phyloP scores from a whole-genome alignment of 2,888 invertebrate genomes.

The Tinea trinotella region DNA sequence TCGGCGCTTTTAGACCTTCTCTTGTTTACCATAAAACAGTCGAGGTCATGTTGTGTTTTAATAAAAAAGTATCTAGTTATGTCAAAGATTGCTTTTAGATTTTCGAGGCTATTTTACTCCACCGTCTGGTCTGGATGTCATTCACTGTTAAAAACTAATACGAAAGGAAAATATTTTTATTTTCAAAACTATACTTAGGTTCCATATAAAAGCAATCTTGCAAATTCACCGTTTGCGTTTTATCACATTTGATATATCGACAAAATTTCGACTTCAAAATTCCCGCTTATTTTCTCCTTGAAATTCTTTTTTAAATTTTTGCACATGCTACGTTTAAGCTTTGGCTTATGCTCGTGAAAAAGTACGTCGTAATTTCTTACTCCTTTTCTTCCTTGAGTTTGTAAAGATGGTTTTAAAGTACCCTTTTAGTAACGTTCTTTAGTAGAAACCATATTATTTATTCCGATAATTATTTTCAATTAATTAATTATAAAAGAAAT shows the following conservation, averaged over 20 bases:
- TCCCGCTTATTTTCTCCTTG: slow-evolving; percentile 1
- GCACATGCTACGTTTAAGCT: background rate
- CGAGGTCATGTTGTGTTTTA: too few relatives aligned
- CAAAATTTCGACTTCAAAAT: slow-evolving; percentile 7
- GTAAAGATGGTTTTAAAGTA: background rate
- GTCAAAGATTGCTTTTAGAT: too few relatives aligned
- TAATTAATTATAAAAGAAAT: too few relatives aligned
- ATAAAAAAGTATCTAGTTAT: too few relatives aligned
- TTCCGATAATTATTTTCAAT: too few relatives aligned
- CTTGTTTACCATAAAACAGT: too few relatives aligned
- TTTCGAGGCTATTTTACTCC: too few relatives aligned
- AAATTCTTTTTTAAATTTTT: background rate
- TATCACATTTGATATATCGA: slow-evolving; percentile 7
- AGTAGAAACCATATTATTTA: too few relatives aligned
- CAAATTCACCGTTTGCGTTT: background rate
- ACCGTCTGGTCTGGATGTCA: too few relatives aligned
- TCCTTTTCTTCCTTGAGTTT: background rate
- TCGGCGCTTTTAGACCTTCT: too few relatives aligned
- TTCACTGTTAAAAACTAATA: background rate
- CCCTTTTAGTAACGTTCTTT: background rate
- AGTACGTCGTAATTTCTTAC: background rate
- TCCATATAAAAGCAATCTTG: background rate
- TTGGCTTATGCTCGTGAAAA: background rate
- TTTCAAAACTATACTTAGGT: background rate
- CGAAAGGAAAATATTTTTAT: background rate